Percentiles rank a stretch among this genome's conserved stretches.
These are phyloP conservation scores for Prietella phreatophila DNA, from an alignment of 2,113 vertebrate species.

Conservation along the genomic window DNA sequence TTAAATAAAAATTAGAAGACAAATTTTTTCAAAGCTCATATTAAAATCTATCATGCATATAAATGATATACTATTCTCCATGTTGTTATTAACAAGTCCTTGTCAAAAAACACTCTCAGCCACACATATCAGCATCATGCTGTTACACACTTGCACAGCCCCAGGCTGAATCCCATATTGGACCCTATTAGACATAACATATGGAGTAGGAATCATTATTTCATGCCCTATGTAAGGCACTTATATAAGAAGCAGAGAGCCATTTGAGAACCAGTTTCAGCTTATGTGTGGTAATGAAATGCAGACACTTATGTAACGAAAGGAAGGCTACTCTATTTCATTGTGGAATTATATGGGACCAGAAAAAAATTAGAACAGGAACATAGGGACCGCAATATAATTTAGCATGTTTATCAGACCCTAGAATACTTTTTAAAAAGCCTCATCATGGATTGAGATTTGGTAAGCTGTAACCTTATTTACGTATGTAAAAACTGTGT, in stretches of 20 bases:
- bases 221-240: conserved; percentile 32
- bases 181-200: neutral
- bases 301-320: conserved; percentile 72
- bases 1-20: conserved; percentile 23
- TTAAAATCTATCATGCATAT: conserved; percentile 63
- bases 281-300: conserved; percentile 68
- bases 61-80: conserved; percentile 67
- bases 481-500: conserved; percentile 38
- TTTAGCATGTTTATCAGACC: conserved; percentile 63
- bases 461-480: conserved; percentile 61
- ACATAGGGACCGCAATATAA: conserved; percentile 62
- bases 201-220: neutral
- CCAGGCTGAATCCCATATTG: neutral
- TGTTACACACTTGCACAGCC: conserved; percentile 57
- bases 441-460: conserved; percentile 48
- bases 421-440: conserved; percentile 57
- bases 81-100: conserved; percentile 71
- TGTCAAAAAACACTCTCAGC: conserved; percentile 67
- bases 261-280: neutral
- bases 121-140: conserved; percentile 73
- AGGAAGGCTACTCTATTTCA: conserved; percentile 68
- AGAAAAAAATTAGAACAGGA: conserved; percentile 66
- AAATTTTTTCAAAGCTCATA: conserved; percentile 49
- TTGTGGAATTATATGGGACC: conserved; percentile 60
- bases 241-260: conserved; percentile 48